phyloP scores from a whole-genome alignment of 2,797 vertebrate species.

The Salarias fasciatus region DNA sequence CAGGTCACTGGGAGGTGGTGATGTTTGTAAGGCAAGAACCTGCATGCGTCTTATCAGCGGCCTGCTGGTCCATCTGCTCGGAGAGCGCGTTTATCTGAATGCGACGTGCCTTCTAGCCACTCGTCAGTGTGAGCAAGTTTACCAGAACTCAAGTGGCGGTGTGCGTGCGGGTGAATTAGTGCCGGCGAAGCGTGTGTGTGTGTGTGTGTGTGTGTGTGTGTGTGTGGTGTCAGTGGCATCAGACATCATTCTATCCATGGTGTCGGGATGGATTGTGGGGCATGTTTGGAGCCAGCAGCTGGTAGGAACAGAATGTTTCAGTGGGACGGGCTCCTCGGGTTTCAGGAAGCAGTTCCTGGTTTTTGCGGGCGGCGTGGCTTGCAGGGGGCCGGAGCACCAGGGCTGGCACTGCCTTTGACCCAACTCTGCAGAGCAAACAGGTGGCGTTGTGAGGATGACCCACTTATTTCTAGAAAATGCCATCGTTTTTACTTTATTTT shows the following conservation, averaged over 20 bases:
- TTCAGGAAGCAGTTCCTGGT: slow-evolving; percentile 74
- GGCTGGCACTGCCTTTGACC: slow-evolving; percentile 15
- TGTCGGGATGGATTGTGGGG: slow-evolving; percentile 17
- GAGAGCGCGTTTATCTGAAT: slow-evolving; percentile 34
- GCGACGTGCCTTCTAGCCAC: slow-evolving; percentile 18
- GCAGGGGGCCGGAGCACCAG: slow-evolving; percentile 25
- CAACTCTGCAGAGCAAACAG: slow-evolving; percentile 19
- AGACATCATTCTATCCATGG: slow-evolving; percentile 46
- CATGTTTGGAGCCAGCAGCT: slow-evolving; percentile 70
- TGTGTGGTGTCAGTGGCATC: slow-evolving; percentile 26
- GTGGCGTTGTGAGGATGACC: slow-evolving; percentile 7
- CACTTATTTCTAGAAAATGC: background rate
- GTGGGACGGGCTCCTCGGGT: slow-evolving; percentile 65
- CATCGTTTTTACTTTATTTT: background rate
- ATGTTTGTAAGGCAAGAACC: slow-evolving; percentile 29
- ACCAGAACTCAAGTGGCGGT: slow-evolving; percentile 19
- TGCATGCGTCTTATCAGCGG: slow-evolving; percentile 53
- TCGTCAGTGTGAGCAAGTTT: slow-evolving; percentile 26
- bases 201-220: slow-evolving; percentile 18
- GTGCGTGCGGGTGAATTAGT: slow-evolving; percentile 30
- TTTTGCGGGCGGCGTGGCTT: slow-evolving; percentile 44
- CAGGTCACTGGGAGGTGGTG: slow-evolving; percentile 23
- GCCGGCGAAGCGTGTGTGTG: slow-evolving; percentile 13
- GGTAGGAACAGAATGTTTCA: slow-evolving; percentile 81
- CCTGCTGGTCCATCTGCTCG: slow-evolving; percentile 40